Evolutionary conservation across 2,113 vertebrate genomes (phyloP).

Genomic region (Mobula hypostoma): DNA sequence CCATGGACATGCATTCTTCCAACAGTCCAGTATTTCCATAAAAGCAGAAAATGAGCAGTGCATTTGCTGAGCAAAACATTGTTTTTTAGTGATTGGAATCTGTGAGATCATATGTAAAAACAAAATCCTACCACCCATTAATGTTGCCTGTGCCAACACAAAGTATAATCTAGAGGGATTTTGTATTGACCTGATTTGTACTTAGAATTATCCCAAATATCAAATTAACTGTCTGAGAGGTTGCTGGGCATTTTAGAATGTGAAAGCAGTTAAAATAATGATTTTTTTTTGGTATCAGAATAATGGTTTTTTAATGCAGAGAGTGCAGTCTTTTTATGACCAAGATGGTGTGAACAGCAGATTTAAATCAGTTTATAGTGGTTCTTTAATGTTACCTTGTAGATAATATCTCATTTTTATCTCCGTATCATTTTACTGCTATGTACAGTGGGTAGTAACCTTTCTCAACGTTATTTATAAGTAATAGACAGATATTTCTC

Average conservation of each 20-base stretch:
- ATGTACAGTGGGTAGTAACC: background rate
- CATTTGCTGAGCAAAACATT: constrained; percentile 5
- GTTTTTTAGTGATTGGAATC: background rate
- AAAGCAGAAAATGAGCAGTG: background rate
- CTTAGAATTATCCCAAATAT: background rate
- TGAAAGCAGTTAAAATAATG: background rate
- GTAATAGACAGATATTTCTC: background rate
- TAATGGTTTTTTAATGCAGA: background rate
- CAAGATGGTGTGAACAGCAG: background rate
- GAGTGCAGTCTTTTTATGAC: background rate
- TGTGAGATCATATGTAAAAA: constrained; percentile 24
- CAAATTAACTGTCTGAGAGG: background rate
- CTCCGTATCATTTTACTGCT: background rate
- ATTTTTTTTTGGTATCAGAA: background rate
- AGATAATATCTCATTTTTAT: background rate
- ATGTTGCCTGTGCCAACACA: background rate
- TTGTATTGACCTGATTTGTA: constrained; percentile 1
- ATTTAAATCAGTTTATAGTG: background rate
- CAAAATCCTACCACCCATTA: constrained; percentile 12
- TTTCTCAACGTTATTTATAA: background rate
- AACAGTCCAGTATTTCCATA: background rate
- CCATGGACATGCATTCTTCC: background rate
- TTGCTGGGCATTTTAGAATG: background rate
- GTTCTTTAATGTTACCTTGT: background rate
- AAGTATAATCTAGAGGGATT: background rate